Evolutionary conservation across 2,888 invertebrate species (phyloP), one percentile per base, ranked within the genome.

Genomic region (Sussaba pulchella): DNA sequence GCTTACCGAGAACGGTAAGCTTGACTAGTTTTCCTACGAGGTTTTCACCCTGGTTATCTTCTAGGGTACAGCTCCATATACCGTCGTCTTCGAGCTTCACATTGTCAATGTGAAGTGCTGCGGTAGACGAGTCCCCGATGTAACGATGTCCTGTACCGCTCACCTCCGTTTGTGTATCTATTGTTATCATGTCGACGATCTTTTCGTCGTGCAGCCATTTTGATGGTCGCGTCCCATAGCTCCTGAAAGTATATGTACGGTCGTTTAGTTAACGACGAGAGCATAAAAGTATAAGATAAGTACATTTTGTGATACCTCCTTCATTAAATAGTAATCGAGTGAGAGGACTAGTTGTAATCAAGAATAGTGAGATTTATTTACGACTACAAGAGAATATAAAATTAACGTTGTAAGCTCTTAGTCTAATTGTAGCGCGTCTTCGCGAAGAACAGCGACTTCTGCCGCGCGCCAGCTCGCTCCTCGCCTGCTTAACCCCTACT

Each of bases 21-120:
- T 95, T 94, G 84, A 95, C 94, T 52, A 95, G 94, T 87, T 94
- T 93, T 31, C 95, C 94, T 78, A 95, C 94, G 52, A 95, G 94
- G 1, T 95, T 94, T 74, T 94, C 94, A 0, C 95, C 95, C 41
- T 94, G 94, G 0, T 93, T 93, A 86, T 95, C 95, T 45, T 94
- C 93, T 0, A 95, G 94, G 26, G 94, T 94, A 88, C 96, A 97
- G 76, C 94, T 94, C 95, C 96, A 97, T 64, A 94, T 92, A 0
- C 96, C 96, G 45, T 95, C 95, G 88, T 96, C 96, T 24, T 95
- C 95, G 73, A 94, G 90, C 50, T 94, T 89, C 39, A 94, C 94
- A 87, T 93, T 94, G 85, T 94, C 94, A 84, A 94, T 94, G 79
- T 93, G 92, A 84, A 94, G 91, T 10, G 90, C 89, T 0, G 91